Base-by-base conservation (phyloP, 2,888 invertebrate species). In the Hipparchia semele region DNA sequence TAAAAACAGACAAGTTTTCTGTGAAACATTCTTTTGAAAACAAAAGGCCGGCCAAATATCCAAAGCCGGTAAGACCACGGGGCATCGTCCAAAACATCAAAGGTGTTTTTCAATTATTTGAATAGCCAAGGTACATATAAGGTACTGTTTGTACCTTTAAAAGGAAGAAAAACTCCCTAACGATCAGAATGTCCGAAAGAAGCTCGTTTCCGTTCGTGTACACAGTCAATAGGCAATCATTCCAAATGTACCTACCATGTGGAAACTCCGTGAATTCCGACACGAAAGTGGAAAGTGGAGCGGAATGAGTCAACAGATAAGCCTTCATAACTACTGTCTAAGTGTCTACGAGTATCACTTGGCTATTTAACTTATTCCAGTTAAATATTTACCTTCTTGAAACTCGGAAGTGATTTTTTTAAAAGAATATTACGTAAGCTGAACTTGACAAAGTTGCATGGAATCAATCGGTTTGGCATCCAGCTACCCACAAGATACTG, bases 281-380 rank as follows among this genome's bases (percentile, higher is more conserved):
- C 88, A 88, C 87, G 87, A 84, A 86, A 80, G 78, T 79, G 79
- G 76, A 78, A 82, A 79, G 74, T 77, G 74, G 81, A 79, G 80
- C 79, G 80, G 81, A 79, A 80, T 79, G 80, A 79, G 79, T 78
- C 77, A 78, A 79, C 79, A 83, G 86, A 86, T 86, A 86, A 86
- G 84, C 81, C 78, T 71, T 83, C 68, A 54, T 74, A 59, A 72
- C 66, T 58, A 65, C 62, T 73, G 68, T 73, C 69, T 69, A 51
- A 68, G 45, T 13, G 59, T 59, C 46, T n/a, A 68, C 67, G 9
- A 4, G 12, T 10, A 6, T 49, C 33, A 10, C 64, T 64, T 64
- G 64, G 51, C 51, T 64, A 9, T 49, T 33, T 23, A 51, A 51
- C 23, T 51, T 33, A 51, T 33, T 62, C 4, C 9, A 8, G n/a